Evolutionary conservation across 2,888 invertebrate species (phyloP), one percentile per base, ranked within the genome.

Genomic region (Andrena haemorrhoa): DNA sequence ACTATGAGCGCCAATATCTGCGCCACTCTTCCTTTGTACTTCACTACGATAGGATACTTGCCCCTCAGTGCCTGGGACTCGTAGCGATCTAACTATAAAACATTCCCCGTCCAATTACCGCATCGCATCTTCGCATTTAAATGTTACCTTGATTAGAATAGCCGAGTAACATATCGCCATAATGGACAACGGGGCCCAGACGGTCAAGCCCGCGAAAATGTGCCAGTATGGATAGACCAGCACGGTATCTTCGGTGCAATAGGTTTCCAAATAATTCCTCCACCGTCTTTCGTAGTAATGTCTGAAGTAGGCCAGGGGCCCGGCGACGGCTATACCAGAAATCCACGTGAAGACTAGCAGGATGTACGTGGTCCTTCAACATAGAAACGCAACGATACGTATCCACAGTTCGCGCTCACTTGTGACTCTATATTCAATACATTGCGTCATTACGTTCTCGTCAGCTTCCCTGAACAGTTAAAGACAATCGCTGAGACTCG

Each of bases 161-260:
- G 97, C 96, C 7, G 96, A 95, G 88, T 97, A 97, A 85, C 96
- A 96, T n/a, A 97, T 92, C 0, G 96, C 93, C 96, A 98, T 97
- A 0, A 97, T 94, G 0, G 95, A 94, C 31, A 97, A 94, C 0
- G 98, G 98, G 23, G 97, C 91, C 96, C 97, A 97, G 1, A 98
- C 97, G 26, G 97, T 93, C 6, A 97, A 95, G 0, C 96, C 95
- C 26, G 97, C 95, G 3, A 97, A 95, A 33, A 97, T 96, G 86
- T 97, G 96, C 97, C 97, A 98, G 91, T 98, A 98, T 49, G 96
- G 95, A 63, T 96, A 95, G 72, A 96, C 93, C 16, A 96, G 92
- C 1, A 94, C 88, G 0, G 95, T 93, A 83, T 97, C 95, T 93
- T 98, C 98, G 0, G 95, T 95, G 91, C 98, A 98, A 92, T 95